Percentiles rank a stretch among this genome's conserved stretches.
phyloP scores from a whole-genome alignment of 2,888 invertebrate species.

The Belgica antarctica region DNA sequence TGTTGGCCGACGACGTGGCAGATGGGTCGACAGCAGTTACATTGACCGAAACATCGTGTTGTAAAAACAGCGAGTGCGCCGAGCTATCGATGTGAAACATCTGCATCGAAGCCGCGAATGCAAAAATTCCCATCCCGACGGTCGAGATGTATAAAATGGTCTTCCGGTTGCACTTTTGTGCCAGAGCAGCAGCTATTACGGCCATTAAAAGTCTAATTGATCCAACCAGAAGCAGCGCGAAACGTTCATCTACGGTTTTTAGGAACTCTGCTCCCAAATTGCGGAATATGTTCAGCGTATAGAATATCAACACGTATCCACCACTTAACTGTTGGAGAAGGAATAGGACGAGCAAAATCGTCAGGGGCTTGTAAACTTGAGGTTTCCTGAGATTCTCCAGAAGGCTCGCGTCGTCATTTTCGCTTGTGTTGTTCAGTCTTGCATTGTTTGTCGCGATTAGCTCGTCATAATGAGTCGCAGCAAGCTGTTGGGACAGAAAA shows the following conservation, averaged over 20 bases:
- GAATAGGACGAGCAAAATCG: slow-evolving; percentile 56
- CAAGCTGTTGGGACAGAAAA: slow-evolving; percentile 25
- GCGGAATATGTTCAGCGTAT: slow-evolving; percentile 58
- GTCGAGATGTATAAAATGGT: slow-evolving; percentile 57
- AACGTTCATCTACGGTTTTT: slow-evolving; percentile 55
- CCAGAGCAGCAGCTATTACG: slow-evolving; percentile 21
- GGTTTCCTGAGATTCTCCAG: slow-evolving; percentile 49
- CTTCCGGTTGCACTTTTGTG: slow-evolving; percentile 57
- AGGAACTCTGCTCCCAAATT: slow-evolving; percentile 56
- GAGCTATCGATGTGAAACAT: slow-evolving; percentile 37
- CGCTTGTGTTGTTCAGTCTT: neutral
- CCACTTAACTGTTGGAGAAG: slow-evolving; percentile 61
- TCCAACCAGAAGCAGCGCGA: slow-evolving; percentile 57
- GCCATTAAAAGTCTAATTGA: slow-evolving; percentile 49
- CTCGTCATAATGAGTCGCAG: slow-evolving; percentile 21
- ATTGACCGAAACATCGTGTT: neutral
- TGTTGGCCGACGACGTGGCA: neutral
- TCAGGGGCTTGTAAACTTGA: slow-evolving; percentile 57
- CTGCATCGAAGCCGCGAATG: slow-evolving; percentile 45
- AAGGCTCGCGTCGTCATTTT: neutral
- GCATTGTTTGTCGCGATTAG: neutral
- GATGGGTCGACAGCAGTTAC: neutral
- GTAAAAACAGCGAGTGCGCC: slow-evolving; percentile 19
- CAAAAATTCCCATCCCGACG: slow-evolving; percentile 57
- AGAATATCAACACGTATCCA: slow-evolving; percentile 61